Evolutionary conservation across 2,888 invertebrate species (phyloP).

Genomic region (Hedychridium roseum): DNA sequence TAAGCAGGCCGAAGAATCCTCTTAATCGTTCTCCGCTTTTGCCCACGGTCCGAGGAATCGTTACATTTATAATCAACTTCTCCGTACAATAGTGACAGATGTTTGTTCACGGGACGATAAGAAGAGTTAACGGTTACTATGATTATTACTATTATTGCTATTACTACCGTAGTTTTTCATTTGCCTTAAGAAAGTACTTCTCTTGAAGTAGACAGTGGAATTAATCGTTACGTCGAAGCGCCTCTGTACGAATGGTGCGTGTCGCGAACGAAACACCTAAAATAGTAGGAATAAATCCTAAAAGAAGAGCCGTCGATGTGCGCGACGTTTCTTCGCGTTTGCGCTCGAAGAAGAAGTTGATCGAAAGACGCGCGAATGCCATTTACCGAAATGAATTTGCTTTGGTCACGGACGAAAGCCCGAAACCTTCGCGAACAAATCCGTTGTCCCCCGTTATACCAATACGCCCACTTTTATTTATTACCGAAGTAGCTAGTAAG

Average conservation of each 20-base stretch:
- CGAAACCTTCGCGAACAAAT: constrained; percentile 1
- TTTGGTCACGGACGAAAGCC: constrained; percentile 35
- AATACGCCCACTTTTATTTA: constrained; percentile 58
- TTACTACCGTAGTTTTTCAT: too few relatives aligned
- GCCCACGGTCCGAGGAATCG: too few relatives aligned
- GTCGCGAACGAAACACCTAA: constrained; percentile 6
- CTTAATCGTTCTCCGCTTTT: too few relatives aligned
- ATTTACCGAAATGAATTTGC: constrained; percentile 15
- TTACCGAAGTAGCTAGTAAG: constrained; percentile 62
- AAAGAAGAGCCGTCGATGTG: constrained; percentile 18
- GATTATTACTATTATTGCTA: too few relatives aligned
- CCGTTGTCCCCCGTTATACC: constrained; percentile 1
- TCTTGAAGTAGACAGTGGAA: constrained; percentile 53
- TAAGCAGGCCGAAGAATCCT: too few relatives aligned
- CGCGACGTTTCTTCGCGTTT: constrained; percentile 29
- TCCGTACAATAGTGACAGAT: too few relatives aligned
- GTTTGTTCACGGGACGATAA: too few relatives aligned
- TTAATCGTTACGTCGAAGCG: constrained; percentile 41
- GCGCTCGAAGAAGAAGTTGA: constrained; percentile 19
- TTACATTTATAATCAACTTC: too few relatives aligned
- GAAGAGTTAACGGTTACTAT: too few relatives aligned
- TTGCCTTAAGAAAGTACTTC: constrained; percentile 35
- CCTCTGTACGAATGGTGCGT: constrained; percentile 26
- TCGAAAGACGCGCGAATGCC: constrained; percentile 2
- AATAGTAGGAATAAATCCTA: constrained; percentile 1